A percentile compares a stretch with the other conserved stretches of the same genome.
These are phyloP conservation scores for Ailuropoda melanoleuca DNA, from an alignment of 2,113 vertebrate species.

Conservation along the genomic window DNA sequence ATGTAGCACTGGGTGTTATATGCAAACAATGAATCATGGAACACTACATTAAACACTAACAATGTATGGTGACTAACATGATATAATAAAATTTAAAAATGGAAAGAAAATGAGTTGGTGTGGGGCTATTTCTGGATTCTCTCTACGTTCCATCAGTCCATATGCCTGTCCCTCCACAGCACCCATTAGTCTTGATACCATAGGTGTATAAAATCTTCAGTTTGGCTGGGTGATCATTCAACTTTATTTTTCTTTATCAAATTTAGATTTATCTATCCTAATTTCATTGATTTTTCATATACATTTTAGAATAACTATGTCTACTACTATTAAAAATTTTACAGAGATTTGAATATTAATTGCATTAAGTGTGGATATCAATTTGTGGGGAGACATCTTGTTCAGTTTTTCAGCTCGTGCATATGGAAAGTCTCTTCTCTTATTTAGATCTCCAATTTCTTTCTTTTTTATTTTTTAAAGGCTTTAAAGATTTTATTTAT, in stretches of 20 bases:
- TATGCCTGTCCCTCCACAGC: neutral
- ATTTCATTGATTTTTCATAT: neutral
- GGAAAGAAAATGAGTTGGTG: neutral
- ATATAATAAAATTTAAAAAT: no score
- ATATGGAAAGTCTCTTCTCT: neutral
- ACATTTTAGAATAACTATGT: neutral
- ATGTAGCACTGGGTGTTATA: no score
- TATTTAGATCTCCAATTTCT: neutral
- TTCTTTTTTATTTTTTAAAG: neutral
- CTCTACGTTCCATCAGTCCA: neutral
- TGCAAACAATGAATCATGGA: no score
- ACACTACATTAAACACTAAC: no score
- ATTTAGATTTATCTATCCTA: neutral
- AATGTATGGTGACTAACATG: no score
- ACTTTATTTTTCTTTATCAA: neutral
- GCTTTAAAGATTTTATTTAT: no score
- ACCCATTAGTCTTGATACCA: neutral
- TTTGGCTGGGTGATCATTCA: neutral
- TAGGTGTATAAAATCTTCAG: neutral
- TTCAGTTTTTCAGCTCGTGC: neutral
- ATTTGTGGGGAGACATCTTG: neutral
- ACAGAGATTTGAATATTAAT: neutral
- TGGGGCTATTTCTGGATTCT: neutral
- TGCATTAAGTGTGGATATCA: no score
- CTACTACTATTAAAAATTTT: neutral